Percentiles rank a stretch among this genome's conserved stretches.
phyloP scores from a whole-genome alignment of 2,888 invertebrate species.

The Proisotoma minuta region DNA sequence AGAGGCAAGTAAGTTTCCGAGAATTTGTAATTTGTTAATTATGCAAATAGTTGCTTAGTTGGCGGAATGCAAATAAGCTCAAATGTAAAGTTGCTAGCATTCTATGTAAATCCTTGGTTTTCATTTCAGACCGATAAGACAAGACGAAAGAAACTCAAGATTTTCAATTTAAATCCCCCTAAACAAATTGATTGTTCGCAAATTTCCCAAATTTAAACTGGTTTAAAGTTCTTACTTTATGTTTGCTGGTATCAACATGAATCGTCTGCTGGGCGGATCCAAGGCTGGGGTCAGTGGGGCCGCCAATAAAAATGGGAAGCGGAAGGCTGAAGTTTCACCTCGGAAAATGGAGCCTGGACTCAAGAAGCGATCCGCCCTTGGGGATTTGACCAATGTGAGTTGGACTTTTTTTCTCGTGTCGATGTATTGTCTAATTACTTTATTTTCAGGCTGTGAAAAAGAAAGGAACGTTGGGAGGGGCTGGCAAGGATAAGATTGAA shows the following conservation, averaged over 20 bases:
- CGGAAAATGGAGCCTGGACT: slow-evolving; percentile 56
- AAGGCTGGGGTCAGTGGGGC: not conserved
- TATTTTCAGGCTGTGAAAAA: slow-evolving; percentile 31
- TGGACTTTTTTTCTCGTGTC: not conserved
- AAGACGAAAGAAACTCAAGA: no score
- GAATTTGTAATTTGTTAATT: no score
- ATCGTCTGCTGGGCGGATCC: slow-evolving; percentile 21
- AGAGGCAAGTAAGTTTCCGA: no score
- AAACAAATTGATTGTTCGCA: no score
- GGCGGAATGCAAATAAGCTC: no score
- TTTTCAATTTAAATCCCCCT: no score
- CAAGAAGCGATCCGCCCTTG: slow-evolving; percentile 76
- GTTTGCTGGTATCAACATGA: slow-evolving; percentile 23
- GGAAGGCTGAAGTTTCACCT: slow-evolving; percentile 77
- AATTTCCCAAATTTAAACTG: no score
- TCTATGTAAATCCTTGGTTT: no score
- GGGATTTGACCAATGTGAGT: slow-evolving; percentile 59
- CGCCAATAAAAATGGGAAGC: slow-evolving; percentile 54
- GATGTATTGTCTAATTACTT: not conserved
- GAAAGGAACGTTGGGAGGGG: slow-evolving; percentile 52
- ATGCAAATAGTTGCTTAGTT: no score
- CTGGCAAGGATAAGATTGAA: not conserved
- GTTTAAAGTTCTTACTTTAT: not conserved
- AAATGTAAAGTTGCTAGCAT: no score
- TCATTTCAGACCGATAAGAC: no score